phyloP scores from a whole-genome alignment of 1,140 invertebrate genomes.

The Tribolium castaneum region DNA sequence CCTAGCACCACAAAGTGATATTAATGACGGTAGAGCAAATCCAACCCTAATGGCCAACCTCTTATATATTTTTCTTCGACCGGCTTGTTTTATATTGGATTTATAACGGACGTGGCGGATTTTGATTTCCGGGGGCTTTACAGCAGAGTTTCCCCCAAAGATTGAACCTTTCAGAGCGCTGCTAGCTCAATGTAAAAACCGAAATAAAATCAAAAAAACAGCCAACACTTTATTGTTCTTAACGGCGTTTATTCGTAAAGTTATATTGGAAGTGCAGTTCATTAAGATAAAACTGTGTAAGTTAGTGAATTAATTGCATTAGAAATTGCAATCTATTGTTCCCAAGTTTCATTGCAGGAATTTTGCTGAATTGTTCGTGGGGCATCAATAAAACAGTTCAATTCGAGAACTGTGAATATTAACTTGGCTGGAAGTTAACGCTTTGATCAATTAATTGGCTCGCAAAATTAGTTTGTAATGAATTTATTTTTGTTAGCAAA shows the following conservation, averaged over 20 bases:
- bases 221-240: not conserved
- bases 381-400: not conserved
- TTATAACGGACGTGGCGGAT: constrained; percentile 7
- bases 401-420: not conserved
- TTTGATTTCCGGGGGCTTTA: not conserved
- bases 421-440: not conserved
- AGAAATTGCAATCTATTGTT: not conserved
- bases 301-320: not conserved
- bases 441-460: not conserved
- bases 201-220: not conserved
- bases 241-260: not conserved
- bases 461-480: not conserved
- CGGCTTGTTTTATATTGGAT: not conserved
- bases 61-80: not conserved
- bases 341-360: not conserved
- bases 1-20: constrained; percentile 1
- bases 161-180: no score
- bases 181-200: no score
- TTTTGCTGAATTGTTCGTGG: not conserved
- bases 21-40: not conserved
- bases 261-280: not conserved
- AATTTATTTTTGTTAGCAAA: not conserved
- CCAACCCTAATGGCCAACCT: not conserved
- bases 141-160: not conserved
- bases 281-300: not conserved